A percentile compares a stretch with the other conserved stretches of the same genome.
Evolutionary conservation across 2,113 vertebrate genomes (phyloP).

Genomic region (Bos javanicus): DNA sequence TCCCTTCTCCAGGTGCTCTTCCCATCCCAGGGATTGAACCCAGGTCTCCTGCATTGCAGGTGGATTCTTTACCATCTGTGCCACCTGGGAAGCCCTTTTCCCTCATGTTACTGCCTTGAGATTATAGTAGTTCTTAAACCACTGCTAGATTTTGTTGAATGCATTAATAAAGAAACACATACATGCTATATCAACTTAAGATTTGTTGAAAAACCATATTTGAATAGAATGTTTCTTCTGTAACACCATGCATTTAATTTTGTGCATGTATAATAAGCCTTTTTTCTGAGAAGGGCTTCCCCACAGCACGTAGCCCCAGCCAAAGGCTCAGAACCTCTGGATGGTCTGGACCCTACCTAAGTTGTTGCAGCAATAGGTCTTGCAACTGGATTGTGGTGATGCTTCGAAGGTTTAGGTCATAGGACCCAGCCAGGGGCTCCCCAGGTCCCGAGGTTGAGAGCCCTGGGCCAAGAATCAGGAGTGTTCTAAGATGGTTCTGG

Average conservation of each 20-base stretch:
- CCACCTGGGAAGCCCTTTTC: neutral
- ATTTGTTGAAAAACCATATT: neutral
- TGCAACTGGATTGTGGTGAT: neutral
- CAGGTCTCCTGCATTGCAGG: neutral
- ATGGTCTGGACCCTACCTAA: neutral
- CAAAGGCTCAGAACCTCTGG: neutral
- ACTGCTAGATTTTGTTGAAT: neutral
- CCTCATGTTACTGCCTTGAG: neutral
- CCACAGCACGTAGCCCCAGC: accelerated
- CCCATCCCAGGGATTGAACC: neutral
- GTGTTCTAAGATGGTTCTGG: neutral
- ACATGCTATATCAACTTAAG: neutral
- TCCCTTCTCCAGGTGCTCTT: neutral
- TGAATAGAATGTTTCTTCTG: neutral
- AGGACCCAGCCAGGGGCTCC: neutral
- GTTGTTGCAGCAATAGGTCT: neutral
- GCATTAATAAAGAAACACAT: neutral
- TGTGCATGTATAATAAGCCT: neutral
- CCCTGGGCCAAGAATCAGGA: neutral
- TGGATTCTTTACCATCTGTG: accelerated
- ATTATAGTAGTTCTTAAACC: neutral
- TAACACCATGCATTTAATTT: neutral
- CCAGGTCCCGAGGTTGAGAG: neutral
- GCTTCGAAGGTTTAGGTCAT: neutral
- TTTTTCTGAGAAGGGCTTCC: neutral